phyloP scores from a whole-genome alignment of 2,797 vertebrate species.

The Triplophysa bombifrons region DNA sequence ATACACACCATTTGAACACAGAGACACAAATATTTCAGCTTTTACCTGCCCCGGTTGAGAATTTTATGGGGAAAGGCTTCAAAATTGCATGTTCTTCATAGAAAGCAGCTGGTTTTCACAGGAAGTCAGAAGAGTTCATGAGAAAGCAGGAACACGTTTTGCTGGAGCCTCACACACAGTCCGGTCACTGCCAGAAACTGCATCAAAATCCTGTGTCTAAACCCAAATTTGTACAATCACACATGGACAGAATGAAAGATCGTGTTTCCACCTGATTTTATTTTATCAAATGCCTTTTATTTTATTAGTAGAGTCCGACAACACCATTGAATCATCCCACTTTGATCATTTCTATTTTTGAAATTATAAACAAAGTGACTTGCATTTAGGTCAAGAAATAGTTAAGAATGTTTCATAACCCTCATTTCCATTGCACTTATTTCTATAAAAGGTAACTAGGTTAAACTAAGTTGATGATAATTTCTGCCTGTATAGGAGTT shows the following conservation, averaged over 20 bases:
- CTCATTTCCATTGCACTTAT: constrained; percentile 44
- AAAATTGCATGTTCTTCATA: constrained; percentile 28
- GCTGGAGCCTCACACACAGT: constrained; percentile 44
- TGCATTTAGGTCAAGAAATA: constrained; percentile 23
- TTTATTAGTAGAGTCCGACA: not conserved
- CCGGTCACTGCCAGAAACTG: constrained; percentile 49
- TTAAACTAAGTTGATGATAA: constrained; percentile 23
- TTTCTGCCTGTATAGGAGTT: constrained; percentile 19
- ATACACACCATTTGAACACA: not conserved
- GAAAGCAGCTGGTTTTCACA: constrained; percentile 55
- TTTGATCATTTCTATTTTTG: constrained; percentile 46
- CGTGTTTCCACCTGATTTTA: not conserved
- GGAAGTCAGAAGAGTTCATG: constrained; percentile 66
- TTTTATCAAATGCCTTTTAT: not conserved
- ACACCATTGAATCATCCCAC: not conserved
- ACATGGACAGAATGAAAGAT: not conserved
- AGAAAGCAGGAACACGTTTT: constrained; percentile 71
- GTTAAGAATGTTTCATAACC: constrained; percentile 16
- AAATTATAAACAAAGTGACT: constrained; percentile 34
- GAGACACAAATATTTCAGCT: constrained; percentile 32
- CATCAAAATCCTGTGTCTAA: not conserved
- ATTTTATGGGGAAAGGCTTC: constrained; percentile 36
- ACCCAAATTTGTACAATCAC: constrained; percentile 22
- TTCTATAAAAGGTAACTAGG: constrained; percentile 30
- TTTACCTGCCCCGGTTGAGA: constrained; percentile 49